Evolutionary conservation across 2,888 invertebrate species (phyloP).

Genomic region (Antheraea assamensis): DNA sequence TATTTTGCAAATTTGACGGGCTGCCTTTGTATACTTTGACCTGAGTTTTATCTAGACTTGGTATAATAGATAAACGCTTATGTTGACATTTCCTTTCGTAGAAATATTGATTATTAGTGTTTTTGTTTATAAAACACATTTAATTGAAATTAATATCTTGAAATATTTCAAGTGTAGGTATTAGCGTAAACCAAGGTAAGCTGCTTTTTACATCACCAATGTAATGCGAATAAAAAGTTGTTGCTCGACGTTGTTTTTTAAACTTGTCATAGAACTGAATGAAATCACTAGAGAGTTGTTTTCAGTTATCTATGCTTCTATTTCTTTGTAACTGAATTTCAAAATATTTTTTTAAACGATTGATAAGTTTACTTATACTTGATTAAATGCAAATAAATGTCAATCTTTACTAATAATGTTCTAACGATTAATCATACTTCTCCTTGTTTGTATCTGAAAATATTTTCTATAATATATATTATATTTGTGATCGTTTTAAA

Average conservation of each 20-base stretch:
- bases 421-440: neutral
- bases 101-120: constrained; percentile 16
- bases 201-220: neutral
- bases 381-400: neutral
- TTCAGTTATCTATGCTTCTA: neutral
- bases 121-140: neutral
- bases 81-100: constrained; percentile 11
- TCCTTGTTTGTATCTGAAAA: neutral
- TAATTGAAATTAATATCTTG: neutral
- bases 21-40: constrained; percentile 43
- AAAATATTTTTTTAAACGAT: no score
- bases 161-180: neutral
- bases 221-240: neutral
- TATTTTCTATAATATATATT: neutral
- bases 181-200: neutral
- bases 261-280: neutral
- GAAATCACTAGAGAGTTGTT: neutral
- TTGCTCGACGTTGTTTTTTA: neutral
- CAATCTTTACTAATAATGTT: neutral
- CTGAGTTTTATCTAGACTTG: constrained; percentile 25
- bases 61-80: constrained; percentile 12
- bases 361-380: no score
- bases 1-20: constrained; percentile 40
- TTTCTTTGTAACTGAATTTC: neutral
- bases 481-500: no score